A percentile compares a stretch with the other conserved stretches of the same genome.
These are phyloP conservation scores for Eueides isabella DNA, from an alignment of 1,140 invertebrate species.

Conservation along the genomic window DNA sequence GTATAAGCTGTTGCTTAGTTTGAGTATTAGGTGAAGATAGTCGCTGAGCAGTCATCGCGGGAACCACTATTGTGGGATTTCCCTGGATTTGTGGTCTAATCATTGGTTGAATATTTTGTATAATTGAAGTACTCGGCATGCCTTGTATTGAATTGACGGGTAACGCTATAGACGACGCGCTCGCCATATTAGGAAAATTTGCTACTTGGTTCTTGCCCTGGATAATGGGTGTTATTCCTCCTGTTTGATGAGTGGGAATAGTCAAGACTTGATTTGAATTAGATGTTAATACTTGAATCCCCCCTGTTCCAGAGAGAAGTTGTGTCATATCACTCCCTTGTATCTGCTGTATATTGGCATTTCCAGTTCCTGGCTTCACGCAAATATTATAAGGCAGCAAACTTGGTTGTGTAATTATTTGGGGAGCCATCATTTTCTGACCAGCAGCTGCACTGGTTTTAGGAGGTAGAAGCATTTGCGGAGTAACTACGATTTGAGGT, in stretches of 20 bases:
- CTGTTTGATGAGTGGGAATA: slow-evolving; percentile 72
- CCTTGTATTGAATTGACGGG: slow-evolving; percentile 79
- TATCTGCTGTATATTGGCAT: slow-evolving; percentile 73
- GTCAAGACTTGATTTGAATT: slow-evolving; percentile 79
- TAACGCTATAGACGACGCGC: slow-evolving; percentile 74
- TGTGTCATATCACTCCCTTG: slow-evolving; percentile 76
- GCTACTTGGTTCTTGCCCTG: slow-evolving; percentile 77
- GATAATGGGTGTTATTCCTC: slow-evolving; percentile 67
- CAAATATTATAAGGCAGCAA: slow-evolving; percentile 79
- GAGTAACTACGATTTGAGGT: slow-evolving; percentile 79
- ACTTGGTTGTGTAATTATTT: slow-evolving; percentile 76
- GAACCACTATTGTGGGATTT: slow-evolving; percentile 78
- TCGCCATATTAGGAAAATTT: slow-evolving; percentile 80
- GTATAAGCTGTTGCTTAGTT: slow-evolving; percentile 76
- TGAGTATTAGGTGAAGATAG: slow-evolving; percentile 76
- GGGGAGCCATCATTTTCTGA: slow-evolving; percentile 72
- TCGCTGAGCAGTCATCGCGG: slow-evolving; percentile 74
- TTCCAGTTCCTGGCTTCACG: slow-evolving; percentile 74
- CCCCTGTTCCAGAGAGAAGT: slow-evolving; percentile 69
- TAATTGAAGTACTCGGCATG: slow-evolving; percentile 73
- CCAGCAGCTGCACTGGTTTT: slow-evolving; percentile 71
- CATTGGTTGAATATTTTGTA: slow-evolving; percentile 78
- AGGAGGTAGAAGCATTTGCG: slow-evolving; percentile 76
- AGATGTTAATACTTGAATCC: slow-evolving; percentile 79
- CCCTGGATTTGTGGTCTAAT: slow-evolving; percentile 75